Evolutionary conservation across 2,888 invertebrate species (phyloP).

Genomic region (Thelaira solivaga): DNA sequence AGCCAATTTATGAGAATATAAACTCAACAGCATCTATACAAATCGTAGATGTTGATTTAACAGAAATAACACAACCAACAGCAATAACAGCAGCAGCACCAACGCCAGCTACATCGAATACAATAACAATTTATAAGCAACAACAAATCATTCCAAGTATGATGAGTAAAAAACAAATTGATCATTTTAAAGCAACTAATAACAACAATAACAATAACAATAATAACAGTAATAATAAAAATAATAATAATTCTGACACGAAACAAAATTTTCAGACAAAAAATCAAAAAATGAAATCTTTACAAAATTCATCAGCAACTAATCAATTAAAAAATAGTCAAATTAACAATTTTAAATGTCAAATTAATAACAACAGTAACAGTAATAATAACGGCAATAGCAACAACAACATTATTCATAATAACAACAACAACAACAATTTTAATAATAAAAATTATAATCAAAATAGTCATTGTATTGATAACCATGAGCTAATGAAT

Average conservation of each 20-base stretch:
- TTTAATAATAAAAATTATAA: conserved; percentile 46
- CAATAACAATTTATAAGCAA: conserved; percentile 64
- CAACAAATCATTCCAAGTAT: conserved; percentile 60
- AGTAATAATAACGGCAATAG: conserved; percentile 64
- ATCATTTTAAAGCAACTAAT: conserved; percentile 42
- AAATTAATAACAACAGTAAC: conserved; percentile 58
- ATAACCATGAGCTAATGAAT: conserved; percentile 63
- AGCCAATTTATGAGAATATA: conserved; percentile 78
- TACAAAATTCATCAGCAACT: conserved; percentile 45
- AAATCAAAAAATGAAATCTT: conserved; percentile 47
- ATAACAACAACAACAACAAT: conserved; percentile 49
- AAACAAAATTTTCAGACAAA: too few species aligned
- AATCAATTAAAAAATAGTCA: conserved; percentile 58
- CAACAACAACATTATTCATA: conserved; percentile 34
- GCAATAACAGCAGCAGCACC: conserved; percentile 60
- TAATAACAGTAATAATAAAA: conserved; percentile 18
- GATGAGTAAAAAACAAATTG: conserved; percentile 47
- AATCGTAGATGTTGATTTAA: conserved; percentile 69
- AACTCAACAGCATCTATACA: conserved; percentile 70
- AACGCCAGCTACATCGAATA: conserved; percentile 61
- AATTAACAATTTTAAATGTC: conserved; percentile 50
- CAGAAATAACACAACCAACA: conserved; percentile 62
- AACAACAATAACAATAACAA: conserved; percentile 59
- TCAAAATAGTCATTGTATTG: conserved; percentile 48
- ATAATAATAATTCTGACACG: conserved; percentile 21